Evolutionary conservation across 2,113 vertebrate genomes (phyloP), one percentile per base, ranked within the genome.

Genomic region (Dromiciops gliroides): DNA sequence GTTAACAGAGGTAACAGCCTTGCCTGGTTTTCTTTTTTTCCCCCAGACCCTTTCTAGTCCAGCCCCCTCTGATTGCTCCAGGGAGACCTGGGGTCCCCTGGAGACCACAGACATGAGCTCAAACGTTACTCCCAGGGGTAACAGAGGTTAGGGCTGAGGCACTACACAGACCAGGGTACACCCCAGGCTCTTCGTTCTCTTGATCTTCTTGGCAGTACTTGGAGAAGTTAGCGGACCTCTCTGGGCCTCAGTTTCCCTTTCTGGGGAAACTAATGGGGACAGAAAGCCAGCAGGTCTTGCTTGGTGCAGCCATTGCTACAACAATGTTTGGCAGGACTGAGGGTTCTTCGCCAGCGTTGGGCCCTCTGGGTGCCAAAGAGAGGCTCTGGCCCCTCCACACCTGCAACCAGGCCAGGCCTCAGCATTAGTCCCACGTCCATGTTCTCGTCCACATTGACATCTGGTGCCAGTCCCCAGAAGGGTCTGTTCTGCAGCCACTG

Each of bases 241-340:
- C 92, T 37, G 37, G 90, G 23, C 60, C 89, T 94, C 25, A 6
- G 90, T 28, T 26, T n/a, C 47, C 92, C 22, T 37, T 31, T 51
- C 0, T 23, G 83, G 48, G 22, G 51, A 50, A 8, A 1, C 97
- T 95, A 98, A 83, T 51, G 93, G 22, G 95, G 96, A 90, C 97
- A 98, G 56, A 98, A 89, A 3, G 23, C 16, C 89, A 92, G 49
- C 60, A 98, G 93, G n/a, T 95, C 90, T 1, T 53, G 90, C 0
- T 23, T 93, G 83, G 93, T 60, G 48, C 97, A 98, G 37, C 97
- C 97, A 0, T 47, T 44, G 48, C 94, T 90, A 47, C 97, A 98
- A 92, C 97, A 98, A 44, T 47, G 91, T 22, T 1, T 88, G 3
- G 88, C 95, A 4, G 95, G 95, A 92, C 92, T 95, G 89, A 2